These are phyloP conservation scores for Orthosia gothica DNA, from an alignment of 2,888 invertebrate species.

Conservation along the genomic window DNA sequence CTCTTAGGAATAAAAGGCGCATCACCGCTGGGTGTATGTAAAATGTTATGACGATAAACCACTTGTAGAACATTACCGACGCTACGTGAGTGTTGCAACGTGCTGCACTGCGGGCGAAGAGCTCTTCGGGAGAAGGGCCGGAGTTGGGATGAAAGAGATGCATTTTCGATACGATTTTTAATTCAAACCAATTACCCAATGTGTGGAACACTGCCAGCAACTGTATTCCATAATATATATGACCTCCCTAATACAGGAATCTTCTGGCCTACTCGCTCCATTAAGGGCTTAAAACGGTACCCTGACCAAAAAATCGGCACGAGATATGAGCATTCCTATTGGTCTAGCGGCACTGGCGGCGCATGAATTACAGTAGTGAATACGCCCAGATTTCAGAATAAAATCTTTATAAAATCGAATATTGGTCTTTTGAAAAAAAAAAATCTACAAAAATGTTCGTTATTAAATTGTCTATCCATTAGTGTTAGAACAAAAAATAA, in stretches of 20 bases:
- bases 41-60: slow-evolving; percentile 86
- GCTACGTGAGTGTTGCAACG: slow-evolving; percentile 67
- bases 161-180: not conserved
- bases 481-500: too few relatives aligned
- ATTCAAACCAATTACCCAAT: not conserved
- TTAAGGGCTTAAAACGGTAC: too few relatives aligned
- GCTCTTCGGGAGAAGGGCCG: slow-evolving; percentile 39
- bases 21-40: slow-evolving; percentile 70
- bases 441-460: too few relatives aligned
- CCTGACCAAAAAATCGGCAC: too few relatives aligned
- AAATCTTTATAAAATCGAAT: too few relatives aligned
- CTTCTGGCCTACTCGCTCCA: not conserved
- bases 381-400: too few relatives aligned
- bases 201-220: not conserved
- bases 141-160: slow-evolving; percentile 28
- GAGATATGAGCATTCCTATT: too few relatives aligned
- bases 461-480: too few relatives aligned
- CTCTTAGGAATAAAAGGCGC: slow-evolving; percentile 66
- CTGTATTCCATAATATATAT: not conserved
- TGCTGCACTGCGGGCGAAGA: slow-evolving; percentile 51
- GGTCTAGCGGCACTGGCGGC: too few relatives aligned
- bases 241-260: not conserved
- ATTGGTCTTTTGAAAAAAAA: too few relatives aligned
- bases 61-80: slow-evolving; percentile 71
- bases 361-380: too few relatives aligned